These are phyloP conservation scores for Cydia strobilella DNA, from an alignment of 1,140 invertebrate species.

Conservation along the genomic window DNA sequence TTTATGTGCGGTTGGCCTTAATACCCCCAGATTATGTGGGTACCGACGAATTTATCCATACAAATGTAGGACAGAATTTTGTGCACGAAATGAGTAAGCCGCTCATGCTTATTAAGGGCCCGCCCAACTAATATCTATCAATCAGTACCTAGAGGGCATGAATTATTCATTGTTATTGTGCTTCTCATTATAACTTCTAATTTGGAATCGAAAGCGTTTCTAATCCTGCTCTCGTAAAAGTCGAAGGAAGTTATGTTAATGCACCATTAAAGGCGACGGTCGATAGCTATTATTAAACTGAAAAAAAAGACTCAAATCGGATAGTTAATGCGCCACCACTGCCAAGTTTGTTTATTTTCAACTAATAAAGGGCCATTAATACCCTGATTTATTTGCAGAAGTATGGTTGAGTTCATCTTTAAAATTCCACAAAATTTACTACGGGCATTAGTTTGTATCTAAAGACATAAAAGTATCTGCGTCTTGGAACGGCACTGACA, in stretches of 20 bases:
- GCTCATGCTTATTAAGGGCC: conserved; percentile 32
- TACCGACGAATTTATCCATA: conserved; percentile 22
- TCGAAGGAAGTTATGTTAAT: conserved; percentile 31
- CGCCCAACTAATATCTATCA: conserved; percentile 38
- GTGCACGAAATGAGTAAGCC: conserved; percentile 30
- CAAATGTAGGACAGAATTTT: conserved; percentile 26
- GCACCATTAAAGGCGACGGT: background rate
- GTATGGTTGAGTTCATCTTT: background rate
- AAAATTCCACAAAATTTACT: conserved; percentile 21
- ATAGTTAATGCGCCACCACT: conserved; percentile 17
- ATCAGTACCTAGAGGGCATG: conserved; percentile 40
- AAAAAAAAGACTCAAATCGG: conserved; percentile 6
- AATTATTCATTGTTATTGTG: conserved; percentile 48
- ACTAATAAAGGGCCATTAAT: conserved; percentile 9
- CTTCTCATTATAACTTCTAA: conserved; percentile 42
- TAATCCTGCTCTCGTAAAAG: conserved; percentile 35
- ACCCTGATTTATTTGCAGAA: conserved; percentile 22
- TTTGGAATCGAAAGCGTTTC: conserved; percentile 46
- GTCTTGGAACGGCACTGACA: conserved; percentile 17
- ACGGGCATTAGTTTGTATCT: conserved; percentile 23
- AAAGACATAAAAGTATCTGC: conserved; percentile 26
- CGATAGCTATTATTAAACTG: background rate
- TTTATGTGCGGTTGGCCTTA: conserved; percentile 35
- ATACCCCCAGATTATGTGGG: conserved; percentile 31
- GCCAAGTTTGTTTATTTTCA: conserved; percentile 24